Conservation (phyloP, 2,888 invertebrate species). For the Sphaerophoria taeniata region DNA sequence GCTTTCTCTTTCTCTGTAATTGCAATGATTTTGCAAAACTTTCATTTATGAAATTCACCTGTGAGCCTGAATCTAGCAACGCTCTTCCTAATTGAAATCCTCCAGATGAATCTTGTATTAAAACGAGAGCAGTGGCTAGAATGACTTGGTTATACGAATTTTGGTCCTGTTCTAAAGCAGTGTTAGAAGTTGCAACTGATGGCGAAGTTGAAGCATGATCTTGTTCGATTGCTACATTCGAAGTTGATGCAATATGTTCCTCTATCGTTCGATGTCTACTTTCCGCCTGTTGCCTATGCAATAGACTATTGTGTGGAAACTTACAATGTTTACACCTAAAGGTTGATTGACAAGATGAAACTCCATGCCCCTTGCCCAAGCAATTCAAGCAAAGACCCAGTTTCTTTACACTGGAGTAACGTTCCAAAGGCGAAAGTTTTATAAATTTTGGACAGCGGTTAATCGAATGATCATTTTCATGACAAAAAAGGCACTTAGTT, state of each 20-base stretch:
- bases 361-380: constrained; percentile 47
- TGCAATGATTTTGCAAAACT: background rate
- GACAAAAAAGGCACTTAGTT: constrained; percentile 19
- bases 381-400: constrained; percentile 62
- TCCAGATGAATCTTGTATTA: background rate
- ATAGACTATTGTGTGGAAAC: constrained; percentile 37
- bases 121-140: background rate
- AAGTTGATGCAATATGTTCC: too few relatives aligned
- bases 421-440: constrained; percentile 20
- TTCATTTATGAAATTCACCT: constrained; percentile 48
- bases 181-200: too few relatives aligned
- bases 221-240: too few relatives aligned
- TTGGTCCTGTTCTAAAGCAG: background rate
- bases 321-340: constrained; percentile 46
- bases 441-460: constrained; percentile 35
- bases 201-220: too few relatives aligned
- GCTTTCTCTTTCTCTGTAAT: background rate
- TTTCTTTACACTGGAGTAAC: constrained; percentile 44
- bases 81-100: constrained; percentile 41
- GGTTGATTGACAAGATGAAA: constrained; percentile 42
- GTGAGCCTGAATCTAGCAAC: constrained; percentile 57
- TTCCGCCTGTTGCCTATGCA: too few relatives aligned
- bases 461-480: constrained; percentile 40
- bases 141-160: background rate
- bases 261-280: too few relatives aligned